A percentile compares a stretch with the other conserved stretches of the same genome.
Evolutionary conservation across 2,797 vertebrate genomes (phyloP).

Genomic region (Oreochromis mossambicus): DNA sequence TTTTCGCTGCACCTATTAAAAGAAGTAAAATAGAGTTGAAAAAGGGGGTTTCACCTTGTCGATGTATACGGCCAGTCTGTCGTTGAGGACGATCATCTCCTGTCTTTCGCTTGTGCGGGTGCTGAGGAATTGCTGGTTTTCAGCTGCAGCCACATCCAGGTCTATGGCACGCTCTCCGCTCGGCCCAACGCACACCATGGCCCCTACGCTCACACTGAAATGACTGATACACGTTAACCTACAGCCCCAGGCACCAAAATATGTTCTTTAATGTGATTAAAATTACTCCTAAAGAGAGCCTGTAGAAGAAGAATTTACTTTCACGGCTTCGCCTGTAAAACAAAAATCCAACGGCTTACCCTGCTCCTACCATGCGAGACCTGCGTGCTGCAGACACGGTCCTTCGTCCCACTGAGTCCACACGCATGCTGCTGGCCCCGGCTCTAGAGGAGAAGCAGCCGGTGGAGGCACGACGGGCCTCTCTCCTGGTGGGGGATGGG

Average conservation of each 20-base stretch:
- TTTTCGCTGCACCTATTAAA: neutral
- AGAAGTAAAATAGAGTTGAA: neutral
- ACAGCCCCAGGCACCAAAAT: neutral
- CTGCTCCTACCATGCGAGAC: conserved; percentile 53
- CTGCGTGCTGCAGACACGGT: conserved; percentile 64
- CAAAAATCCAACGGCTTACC: conserved; percentile 50
- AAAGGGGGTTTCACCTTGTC: conserved; percentile 63
- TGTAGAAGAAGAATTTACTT: neutral
- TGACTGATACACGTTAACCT: neutral
- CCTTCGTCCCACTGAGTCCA: conserved; percentile 65
- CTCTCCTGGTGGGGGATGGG: conserved; percentile 70
- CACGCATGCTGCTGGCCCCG: conserved; percentile 35
- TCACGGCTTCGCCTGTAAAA: neutral
- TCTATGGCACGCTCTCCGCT: conserved; percentile 54
- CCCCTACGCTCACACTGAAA: conserved; percentile 53
- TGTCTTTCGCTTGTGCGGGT: conserved; percentile 66
- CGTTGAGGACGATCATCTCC: conserved; percentile 75
- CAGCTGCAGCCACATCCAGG: conserved; percentile 69
- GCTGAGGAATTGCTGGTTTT: conserved; percentile 73
- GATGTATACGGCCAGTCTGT: conserved; percentile 75
- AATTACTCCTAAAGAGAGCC: neutral
- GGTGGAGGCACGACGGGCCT: conserved; percentile 46
- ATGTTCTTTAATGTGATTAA: neutral
- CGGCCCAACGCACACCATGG: conserved; percentile 61
- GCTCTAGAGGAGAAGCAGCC: conserved; percentile 55